Conservation (phyloP, 2,888 invertebrate genomes). For the Branchellion lobata region DNA sequence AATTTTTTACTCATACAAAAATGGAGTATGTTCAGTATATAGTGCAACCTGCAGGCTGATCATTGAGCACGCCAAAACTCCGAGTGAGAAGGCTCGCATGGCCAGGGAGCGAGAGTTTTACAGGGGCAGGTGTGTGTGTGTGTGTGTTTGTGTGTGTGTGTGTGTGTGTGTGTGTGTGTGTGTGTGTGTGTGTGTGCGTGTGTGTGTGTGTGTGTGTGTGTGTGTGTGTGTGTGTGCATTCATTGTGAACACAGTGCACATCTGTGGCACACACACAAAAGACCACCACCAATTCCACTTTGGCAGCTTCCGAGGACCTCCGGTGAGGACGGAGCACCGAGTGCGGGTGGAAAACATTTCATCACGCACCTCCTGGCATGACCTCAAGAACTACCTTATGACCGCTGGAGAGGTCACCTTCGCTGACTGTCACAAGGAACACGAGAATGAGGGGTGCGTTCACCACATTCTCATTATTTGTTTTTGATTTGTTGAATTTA, state of each 20-base stretch:
- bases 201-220: conserved; percentile 10
- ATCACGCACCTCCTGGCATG: conserved; percentile 42
- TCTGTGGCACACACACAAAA: too few relatives aligned
- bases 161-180: conserved; percentile 11
- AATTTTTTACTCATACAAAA: too few relatives aligned
- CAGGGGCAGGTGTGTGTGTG: conserved; percentile 2
- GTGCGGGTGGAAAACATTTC: conserved; percentile 41
- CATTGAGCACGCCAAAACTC: conserved; percentile 42
- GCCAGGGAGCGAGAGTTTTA: conserved; percentile 34
- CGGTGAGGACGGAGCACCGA: conserved; percentile 42
- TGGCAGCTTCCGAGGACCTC: conserved; percentile 32
- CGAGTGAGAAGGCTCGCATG: conserved; percentile 39
- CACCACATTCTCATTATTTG: too few relatives aligned
- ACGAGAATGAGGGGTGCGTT: conserved; percentile 40
- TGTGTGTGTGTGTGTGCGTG: conserved; percentile 3
- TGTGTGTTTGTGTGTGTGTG: too few relatives aligned
- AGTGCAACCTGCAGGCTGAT: conserved; percentile 22
- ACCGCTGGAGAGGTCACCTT: conserved; percentile 44
- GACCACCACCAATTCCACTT: background rate
- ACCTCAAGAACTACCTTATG: conserved; percentile 43
- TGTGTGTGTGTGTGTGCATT: background rate
- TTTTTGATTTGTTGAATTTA: too few relatives aligned
- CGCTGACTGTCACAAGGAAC: conserved; percentile 43
- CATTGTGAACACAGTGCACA: too few relatives aligned
- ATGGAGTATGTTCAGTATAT: too few relatives aligned